Evolutionary conservation across 2,888 invertebrate species (phyloP).

Genomic region (Andrena minutula): DNA sequence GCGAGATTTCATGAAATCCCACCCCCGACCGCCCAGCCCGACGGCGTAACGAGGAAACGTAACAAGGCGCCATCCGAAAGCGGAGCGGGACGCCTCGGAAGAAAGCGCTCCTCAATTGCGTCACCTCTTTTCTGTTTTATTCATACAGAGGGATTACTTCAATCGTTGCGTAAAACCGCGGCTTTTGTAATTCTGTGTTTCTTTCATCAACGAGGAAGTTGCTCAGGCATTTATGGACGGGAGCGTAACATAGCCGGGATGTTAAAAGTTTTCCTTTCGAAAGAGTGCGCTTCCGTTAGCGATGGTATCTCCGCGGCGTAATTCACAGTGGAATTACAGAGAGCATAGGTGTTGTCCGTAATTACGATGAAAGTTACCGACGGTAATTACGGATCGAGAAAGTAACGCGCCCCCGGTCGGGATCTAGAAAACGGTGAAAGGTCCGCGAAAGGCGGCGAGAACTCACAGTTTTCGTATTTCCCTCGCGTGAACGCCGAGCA

Average conservation of each 20-base stretch:
- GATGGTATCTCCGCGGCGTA: slow-evolving; percentile 57
- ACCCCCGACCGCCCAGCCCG: not conserved
- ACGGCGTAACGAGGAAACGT: not conserved
- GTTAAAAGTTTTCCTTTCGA: slow-evolving; percentile 1
- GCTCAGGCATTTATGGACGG: too few relatives aligned
- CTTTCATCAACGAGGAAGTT: not conserved
- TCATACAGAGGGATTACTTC: not conserved
- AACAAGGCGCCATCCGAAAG: not conserved
- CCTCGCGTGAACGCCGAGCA: not conserved
- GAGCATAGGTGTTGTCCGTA: slow-evolving; percentile 64
- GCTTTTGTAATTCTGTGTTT: not conserved
- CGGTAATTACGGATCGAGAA: slow-evolving; percentile 75
- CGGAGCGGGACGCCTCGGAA: not conserved
- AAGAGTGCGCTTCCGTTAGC: not conserved
- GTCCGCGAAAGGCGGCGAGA: slow-evolving; percentile 1
- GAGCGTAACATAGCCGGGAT: not conserved
- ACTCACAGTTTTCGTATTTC: not conserved
- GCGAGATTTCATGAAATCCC: slow-evolving; percentile 5
- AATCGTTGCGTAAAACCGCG: not conserved
- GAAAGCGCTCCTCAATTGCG: not conserved
- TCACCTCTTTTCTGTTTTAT: not conserved
- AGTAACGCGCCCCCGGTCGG: slow-evolving; percentile 65
- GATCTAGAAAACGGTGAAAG: slow-evolving; percentile 60
- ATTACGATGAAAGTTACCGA: slow-evolving; percentile 74
- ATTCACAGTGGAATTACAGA: slow-evolving; percentile 65